Conservation (phyloP, 2,797 vertebrate genomes). For the Natrix natrix region DNA sequence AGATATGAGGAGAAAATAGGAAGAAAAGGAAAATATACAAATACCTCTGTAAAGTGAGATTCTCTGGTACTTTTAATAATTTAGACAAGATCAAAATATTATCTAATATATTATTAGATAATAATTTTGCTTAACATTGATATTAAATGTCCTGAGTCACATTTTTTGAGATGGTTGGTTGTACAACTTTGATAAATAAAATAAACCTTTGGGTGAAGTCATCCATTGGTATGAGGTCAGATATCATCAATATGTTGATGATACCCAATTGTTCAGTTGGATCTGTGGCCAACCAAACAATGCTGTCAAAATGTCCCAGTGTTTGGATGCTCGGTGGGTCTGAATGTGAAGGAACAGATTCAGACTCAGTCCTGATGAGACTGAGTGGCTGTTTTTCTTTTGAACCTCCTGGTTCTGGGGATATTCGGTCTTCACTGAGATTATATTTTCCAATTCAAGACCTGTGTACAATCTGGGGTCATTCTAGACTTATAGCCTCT, state of each 20-base stretch:
- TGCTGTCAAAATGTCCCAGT: not conserved
- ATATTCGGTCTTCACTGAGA: not conserved
- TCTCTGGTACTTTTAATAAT: not conserved
- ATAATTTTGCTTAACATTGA: not conserved
- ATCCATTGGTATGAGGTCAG: not conserved
- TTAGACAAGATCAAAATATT: not conserved
- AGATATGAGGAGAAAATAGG: not conserved
- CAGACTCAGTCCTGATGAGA: not conserved
- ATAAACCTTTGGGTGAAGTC: not conserved
- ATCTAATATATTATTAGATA: not conserved
- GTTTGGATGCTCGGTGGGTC: not conserved
- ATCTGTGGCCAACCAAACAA: not conserved
- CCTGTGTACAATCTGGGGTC: not conserved
- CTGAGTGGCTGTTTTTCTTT: not conserved
- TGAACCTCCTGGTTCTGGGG: not conserved
- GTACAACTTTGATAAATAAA: not conserved
- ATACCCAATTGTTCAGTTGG: not conserved
- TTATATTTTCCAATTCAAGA: not conserved
- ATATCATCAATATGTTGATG: not conserved
- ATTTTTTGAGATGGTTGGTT: not conserved
- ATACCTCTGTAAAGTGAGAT: not conserved
- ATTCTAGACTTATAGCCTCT: not conserved
- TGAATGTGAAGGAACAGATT: not conserved
- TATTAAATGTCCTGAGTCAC: not conserved
- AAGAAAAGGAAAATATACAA: not conserved